Evolutionary conservation across 2,888 invertebrate genomes (phyloP).

Genomic region (Meiosimyza decipiens): DNA sequence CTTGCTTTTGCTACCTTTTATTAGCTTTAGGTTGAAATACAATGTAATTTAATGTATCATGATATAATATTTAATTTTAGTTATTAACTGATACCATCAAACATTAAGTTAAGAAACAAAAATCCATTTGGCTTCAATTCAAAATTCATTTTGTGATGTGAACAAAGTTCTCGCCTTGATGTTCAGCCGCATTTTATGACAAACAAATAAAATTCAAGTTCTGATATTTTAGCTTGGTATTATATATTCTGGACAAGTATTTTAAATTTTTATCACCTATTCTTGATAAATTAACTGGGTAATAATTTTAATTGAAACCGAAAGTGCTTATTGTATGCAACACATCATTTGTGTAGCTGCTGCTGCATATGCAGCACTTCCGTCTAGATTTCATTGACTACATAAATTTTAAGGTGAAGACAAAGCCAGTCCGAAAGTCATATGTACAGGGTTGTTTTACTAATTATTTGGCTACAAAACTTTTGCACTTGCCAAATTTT

Average conservation of each 20-base stretch:
- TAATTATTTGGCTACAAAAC: slow-evolving; percentile 4
- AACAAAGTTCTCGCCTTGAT: slow-evolving; percentile 10
- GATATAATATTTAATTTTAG: slow-evolving; percentile 5
- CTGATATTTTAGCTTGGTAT: neutral
- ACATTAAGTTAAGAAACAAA: neutral
- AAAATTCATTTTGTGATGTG: neutral
- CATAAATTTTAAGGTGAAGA: neutral
- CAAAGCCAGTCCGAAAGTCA: neutral
- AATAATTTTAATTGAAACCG: slow-evolving; percentile 18
- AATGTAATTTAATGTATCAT: neutral
- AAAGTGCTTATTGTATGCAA: slow-evolving; percentile 9
- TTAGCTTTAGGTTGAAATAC: too few relatives aligned
- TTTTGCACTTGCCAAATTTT: slow-evolving; percentile 5
- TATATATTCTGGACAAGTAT: slow-evolving; percentile 25
- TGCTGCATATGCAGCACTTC: slow-evolving; percentile 2
- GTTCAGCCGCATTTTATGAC: slow-evolving; percentile 4
- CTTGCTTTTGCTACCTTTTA: too few relatives aligned
- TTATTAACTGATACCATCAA: neutral
- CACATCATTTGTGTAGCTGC: neutral
- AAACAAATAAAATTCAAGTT: neutral
- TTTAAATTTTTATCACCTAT: slow-evolving; percentile 7
- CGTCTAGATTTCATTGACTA: slow-evolving; percentile 11
- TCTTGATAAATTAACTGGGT: neutral
- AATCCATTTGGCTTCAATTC: slow-evolving; percentile 1
- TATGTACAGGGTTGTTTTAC: neutral